Conservation (phyloP, 2,113 vertebrate genomes). For the Calidris pugnax region DNA sequence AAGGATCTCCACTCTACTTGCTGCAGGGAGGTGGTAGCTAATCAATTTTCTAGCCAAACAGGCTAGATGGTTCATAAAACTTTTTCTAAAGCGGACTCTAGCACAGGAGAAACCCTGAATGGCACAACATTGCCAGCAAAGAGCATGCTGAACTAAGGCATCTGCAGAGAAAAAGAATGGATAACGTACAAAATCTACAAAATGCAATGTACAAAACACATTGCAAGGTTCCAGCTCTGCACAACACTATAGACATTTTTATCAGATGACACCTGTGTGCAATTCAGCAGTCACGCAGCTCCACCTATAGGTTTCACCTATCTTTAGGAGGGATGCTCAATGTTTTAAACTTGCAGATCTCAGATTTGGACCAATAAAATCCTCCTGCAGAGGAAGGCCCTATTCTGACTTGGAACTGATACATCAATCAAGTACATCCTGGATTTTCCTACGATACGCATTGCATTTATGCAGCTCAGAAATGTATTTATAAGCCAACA, state of each 20-base stretch:
- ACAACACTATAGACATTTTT: rapidly evolving
- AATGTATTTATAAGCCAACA: not conserved
- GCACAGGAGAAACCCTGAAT: not conserved
- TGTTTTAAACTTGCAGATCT: not conserved
- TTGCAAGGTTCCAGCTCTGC: not conserved
- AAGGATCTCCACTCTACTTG: not conserved
- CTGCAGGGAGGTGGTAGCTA: not conserved
- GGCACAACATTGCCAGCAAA: not conserved
- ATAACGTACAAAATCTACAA: too few relatives aligned
- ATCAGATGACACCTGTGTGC: not conserved
- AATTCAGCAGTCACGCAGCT: not conserved
- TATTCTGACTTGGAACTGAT: not conserved
- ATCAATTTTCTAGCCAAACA: not conserved
- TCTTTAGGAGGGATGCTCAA: not conserved
- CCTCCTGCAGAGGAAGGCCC: not conserved
- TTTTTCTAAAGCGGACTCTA: not conserved
- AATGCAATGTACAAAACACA: too few relatives aligned
- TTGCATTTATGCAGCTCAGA: not conserved
- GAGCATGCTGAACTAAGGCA: not conserved
- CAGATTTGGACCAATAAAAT: not conserved
- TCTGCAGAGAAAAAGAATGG: not conserved
- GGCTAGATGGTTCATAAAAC: not conserved
- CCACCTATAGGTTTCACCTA: not conserved
- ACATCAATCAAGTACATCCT: too few relatives aligned
- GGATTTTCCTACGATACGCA: rapidly evolving